Evolutionary conservation across 1,140 invertebrate species (phyloP).

Genomic region (Drosophila athabasca): DNA sequence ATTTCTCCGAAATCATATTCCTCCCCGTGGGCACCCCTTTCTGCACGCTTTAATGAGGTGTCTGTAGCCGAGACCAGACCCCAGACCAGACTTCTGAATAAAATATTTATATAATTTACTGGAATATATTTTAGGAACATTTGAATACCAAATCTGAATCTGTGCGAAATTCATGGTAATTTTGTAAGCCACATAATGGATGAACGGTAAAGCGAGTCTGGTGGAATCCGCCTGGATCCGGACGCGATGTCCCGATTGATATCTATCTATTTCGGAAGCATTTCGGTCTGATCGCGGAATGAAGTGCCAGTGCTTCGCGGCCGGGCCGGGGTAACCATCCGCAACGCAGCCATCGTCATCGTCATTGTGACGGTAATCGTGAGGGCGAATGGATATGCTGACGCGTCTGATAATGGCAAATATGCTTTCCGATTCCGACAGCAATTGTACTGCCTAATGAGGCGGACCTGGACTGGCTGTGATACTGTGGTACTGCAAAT

Average conservation of each 20-base stretch:
- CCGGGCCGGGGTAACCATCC: too few species aligned
- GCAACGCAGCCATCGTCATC: too few species aligned
- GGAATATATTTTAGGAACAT: neutral
- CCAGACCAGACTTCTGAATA: conserved; percentile 25
- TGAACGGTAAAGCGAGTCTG: conserved; percentile 22
- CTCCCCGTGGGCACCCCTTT: neutral
- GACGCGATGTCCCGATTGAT: too few species aligned
- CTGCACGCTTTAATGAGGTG: neutral
- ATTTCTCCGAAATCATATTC: conserved; percentile 35
- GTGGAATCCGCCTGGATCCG: conserved; percentile 10
- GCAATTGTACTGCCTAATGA: conserved; percentile 46
- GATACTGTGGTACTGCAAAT: conserved; percentile 22
- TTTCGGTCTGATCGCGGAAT: too few species aligned
- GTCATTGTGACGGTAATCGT: neutral
- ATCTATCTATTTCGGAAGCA: too few species aligned
- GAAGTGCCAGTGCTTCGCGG: too few species aligned
- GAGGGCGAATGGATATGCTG: conserved; percentile 4
- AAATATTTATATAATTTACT: conserved; percentile 20
- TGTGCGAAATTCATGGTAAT: conserved; percentile 48
- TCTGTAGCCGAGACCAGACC: conserved; percentile 8
- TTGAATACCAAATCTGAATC: conserved; percentile 34
- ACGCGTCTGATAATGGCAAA: conserved; percentile 25
- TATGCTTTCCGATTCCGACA: conserved; percentile 36
- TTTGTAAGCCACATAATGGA: conserved; percentile 2
- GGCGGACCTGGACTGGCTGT: conserved; percentile 5